Evolutionary conservation across 2,113 vertebrate species (phyloP).

Genomic region (Gymnogyps californianus): DNA sequence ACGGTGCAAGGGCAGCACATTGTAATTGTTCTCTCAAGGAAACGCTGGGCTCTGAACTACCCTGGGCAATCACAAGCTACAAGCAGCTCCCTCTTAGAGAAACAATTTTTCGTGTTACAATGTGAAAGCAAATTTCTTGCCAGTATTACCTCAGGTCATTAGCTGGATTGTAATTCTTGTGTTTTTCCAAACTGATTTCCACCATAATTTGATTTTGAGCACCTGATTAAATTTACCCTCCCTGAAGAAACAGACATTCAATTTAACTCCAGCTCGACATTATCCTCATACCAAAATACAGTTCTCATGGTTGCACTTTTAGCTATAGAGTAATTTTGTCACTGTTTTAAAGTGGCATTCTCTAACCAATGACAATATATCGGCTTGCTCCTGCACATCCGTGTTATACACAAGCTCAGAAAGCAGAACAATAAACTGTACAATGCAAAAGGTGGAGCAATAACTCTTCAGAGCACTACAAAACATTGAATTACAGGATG

Average conservation of each 20-base stretch:
- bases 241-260: constrained; percentile 47
- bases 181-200: constrained; percentile 60
- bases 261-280: background rate
- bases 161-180: constrained; percentile 59
- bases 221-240: constrained; percentile 62
- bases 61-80: background rate
- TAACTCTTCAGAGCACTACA: background rate
- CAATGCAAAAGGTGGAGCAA: background rate
- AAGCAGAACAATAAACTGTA: background rate
- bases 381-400: background rate
- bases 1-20: background rate
- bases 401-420: background rate
- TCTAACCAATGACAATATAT: background rate
- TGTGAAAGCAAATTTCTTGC: constrained; percentile 53
- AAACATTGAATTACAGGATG: background rate
- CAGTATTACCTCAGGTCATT: constrained; percentile 62
- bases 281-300: background rate
- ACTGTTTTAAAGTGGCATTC: background rate
- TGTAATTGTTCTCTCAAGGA: constrained; percentile 47
- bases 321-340: background rate
- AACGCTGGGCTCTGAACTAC: background rate
- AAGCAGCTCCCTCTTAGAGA: constrained; percentile 31
- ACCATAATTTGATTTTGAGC: constrained; percentile 62
- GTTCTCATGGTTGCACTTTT: background rate
- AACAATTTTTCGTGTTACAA: constrained; percentile 38